phyloP scores from a whole-genome alignment of 2,113 vertebrate species.

The Brachypteracias leptosomus region DNA sequence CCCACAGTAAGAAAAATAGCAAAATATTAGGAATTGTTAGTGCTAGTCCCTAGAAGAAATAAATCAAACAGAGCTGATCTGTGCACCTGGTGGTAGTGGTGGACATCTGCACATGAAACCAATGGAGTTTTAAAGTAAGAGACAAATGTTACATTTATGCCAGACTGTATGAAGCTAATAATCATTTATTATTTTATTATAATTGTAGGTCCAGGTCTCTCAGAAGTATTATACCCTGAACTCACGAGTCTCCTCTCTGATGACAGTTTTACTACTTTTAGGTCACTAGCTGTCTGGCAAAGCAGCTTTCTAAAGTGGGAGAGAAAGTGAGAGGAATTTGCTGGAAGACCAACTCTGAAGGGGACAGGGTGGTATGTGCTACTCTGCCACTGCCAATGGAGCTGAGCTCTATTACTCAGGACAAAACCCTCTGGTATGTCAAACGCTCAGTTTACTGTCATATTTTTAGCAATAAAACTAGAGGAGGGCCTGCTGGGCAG shows the following conservation, averaged over 20 bases:
- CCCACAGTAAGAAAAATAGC: background rate
- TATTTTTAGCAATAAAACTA: background rate
- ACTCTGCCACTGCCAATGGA: background rate
- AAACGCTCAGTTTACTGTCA: background rate
- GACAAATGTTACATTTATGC: background rate
- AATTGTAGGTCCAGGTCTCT: background rate
- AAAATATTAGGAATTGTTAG: background rate
- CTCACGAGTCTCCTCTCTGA: background rate
- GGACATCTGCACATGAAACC: background rate
- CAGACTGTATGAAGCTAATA: background rate
- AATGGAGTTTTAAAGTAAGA: background rate
- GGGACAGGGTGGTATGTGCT: background rate
- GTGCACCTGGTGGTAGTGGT: background rate
- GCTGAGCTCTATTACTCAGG: background rate
- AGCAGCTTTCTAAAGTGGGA: background rate
- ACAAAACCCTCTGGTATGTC: background rate
- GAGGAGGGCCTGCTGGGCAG: background rate
- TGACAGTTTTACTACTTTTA: background rate
- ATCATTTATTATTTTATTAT: background rate
- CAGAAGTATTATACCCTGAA: background rate
- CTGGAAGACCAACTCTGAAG: constrained; percentile 11
- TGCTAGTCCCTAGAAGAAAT: background rate
- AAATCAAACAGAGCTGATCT: background rate
- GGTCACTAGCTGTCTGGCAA: background rate
- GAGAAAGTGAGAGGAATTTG: background rate